A percentile compares a stretch with the other conserved stretches of the same genome.
Conservation (phyloP, 92 coral and sea anemone genomes). For the Epizoanthus scotinus region DNA sequence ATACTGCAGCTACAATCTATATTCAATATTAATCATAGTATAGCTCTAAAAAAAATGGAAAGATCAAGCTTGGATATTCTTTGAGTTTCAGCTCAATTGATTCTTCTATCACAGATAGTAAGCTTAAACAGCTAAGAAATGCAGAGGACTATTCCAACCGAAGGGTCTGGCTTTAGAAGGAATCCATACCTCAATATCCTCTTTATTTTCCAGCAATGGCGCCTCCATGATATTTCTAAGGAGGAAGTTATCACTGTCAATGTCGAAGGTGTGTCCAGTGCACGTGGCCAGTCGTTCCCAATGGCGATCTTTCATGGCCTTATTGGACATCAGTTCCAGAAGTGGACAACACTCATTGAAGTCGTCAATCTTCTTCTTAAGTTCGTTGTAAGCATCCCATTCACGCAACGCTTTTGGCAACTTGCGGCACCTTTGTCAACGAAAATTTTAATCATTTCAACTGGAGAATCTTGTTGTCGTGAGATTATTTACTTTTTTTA, state of each 20-base stretch:
- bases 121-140: not conserved
- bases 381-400: conserved; percentile 88
- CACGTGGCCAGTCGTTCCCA: conserved; percentile 84
- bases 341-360: conserved; percentile 89
- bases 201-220: conserved; percentile 76
- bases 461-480: not conserved
- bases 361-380: conserved; percentile 85
- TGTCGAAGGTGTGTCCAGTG: conserved; percentile 84
- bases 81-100: no score
- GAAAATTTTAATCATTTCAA: not conserved
- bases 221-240: conserved; percentile 94
- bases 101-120: no score
- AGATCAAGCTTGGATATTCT: no score
- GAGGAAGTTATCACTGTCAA: conserved; percentile 81
- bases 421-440: conserved; percentile 75
- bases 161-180: not conserved
- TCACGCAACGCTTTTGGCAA: conserved; percentile 87
- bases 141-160: not conserved
- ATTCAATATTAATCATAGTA: no score
- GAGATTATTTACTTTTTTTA: not conserved
- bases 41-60: no score
- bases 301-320: conserved; percentile 91
- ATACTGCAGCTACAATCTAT: no score
- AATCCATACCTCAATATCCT: conserved; percentile 86
- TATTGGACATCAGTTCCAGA: conserved; percentile 86